Evolutionary conservation across 2,113 vertebrate species (phyloP), one percentile per base, ranked within the genome.

Genomic region (Amazona guildingii): DNA sequence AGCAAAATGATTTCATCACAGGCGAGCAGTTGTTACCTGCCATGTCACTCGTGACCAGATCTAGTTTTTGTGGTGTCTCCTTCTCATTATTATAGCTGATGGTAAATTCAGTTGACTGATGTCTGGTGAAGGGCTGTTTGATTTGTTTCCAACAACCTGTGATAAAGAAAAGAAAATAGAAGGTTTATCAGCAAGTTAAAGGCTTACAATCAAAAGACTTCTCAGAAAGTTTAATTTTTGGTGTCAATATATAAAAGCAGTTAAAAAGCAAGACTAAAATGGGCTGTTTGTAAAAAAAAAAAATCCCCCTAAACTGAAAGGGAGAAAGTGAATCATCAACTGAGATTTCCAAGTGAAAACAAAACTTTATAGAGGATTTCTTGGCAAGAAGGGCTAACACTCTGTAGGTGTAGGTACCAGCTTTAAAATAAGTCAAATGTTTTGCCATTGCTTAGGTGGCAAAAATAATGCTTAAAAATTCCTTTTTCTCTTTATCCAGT

Each of bases 61-160:
- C 98, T 82, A 99, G 94, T 79, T 98, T 98, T 51, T 98, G 98
- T 14, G 98, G 90, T 48, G 97, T 94, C 46, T 98, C 98, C 86
- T 99, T 98, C 88, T 98, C 99, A 4, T 98, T 98, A 68, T 97
- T 98, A 73, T 99, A 99, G 97, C 98, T 98, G 97, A 99, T 98
- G 82, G 98, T 98, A 96, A 98, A 99, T 95, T 99, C 98, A 5
- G 98, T 96, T 13, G 98, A 99, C 75, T 98, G 98, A 88, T 98
- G 98, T 68, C 98, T 98, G 74, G 97, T 95, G 90, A 98, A 98
- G 9, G 98, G 98, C 85, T 98, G 98, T 89, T 98, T 98, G 69
- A 99, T 98, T 96, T 98, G 98, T 83, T 98, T 98, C 99, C 99
- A 99, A 59, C 98, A 99, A 78, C 98, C 99, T 99, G 85, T 49